Conservation (phyloP, 2,888 invertebrate genomes). For the Cephus spinipes region DNA sequence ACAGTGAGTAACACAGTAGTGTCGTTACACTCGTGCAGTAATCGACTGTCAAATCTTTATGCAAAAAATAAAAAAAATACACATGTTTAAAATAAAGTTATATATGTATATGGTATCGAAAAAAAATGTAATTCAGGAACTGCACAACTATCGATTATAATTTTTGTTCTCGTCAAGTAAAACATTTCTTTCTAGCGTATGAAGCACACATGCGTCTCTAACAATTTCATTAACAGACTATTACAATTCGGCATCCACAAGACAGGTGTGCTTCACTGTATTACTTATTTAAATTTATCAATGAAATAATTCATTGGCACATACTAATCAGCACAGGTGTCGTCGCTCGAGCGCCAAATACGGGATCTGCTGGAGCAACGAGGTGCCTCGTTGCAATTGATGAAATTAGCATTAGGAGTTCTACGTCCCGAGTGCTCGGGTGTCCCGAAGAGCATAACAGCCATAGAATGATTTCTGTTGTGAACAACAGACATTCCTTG, state of each 20-base stretch:
- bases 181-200: not conserved
- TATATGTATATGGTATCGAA: not conserved
- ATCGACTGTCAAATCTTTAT: no score
- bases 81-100: no score
- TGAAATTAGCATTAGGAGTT: not conserved
- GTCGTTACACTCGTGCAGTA: no score
- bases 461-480: slow-evolving; percentile 30
- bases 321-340: slow-evolving; percentile 35
- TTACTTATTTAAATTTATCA: not conserved
- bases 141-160: not conserved
- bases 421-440: slow-evolving; percentile 32
- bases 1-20: no score
- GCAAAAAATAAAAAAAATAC: no score
- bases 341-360: slow-evolving; percentile 44
- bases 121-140: not conserved
- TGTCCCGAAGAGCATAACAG: slow-evolving; percentile 45
- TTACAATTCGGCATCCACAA: not conserved
- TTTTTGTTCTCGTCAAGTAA: not conserved
- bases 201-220: not conserved
- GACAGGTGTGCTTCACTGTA: not conserved
- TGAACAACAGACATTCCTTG: slow-evolving; percentile 22
- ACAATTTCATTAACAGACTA: not conserved
- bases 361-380: slow-evolving; percentile 28
- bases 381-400: slow-evolving; percentile 20
- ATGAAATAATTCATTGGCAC: not conserved